phyloP scores from a whole-genome alignment of 2,888 invertebrate genomes.

The Nemapogon koenigi region DNA sequence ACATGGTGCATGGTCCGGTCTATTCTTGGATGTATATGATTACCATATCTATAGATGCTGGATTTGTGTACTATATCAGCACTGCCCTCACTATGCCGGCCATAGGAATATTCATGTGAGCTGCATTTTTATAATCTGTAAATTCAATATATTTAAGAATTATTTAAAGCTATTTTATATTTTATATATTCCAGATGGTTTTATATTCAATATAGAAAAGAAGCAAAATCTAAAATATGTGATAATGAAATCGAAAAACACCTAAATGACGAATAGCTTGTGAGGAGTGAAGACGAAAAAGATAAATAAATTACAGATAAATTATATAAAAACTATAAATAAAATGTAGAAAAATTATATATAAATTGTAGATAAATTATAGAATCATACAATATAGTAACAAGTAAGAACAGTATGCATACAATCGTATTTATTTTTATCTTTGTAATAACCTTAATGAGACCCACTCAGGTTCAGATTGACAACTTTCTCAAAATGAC shows the following conservation, averaged over 20 bases:
- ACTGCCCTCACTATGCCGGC: slow-evolving; percentile 70
- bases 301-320: too few relatives aligned
- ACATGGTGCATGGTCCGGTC: slow-evolving; percentile 73
- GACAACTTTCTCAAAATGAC: too few relatives aligned
- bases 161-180: not conserved
- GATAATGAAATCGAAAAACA: slow-evolving; percentile 4
- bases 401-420: too few relatives aligned
- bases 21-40: slow-evolving; percentile 74
- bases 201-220: slow-evolving; percentile 27
- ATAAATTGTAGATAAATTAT: too few relatives aligned
- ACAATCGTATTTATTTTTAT: too few relatives aligned
- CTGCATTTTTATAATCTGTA: slow-evolving; percentile 11
- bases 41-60: slow-evolving; percentile 68
- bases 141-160: not conserved
- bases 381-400: too few relatives aligned
- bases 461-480: too few relatives aligned
- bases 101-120: slow-evolving; percentile 68
- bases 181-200: slow-evolving; percentile 34
- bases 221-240: slow-evolving; percentile 7
- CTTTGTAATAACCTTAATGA: too few relatives aligned
- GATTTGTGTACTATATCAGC: slow-evolving; percentile 71
- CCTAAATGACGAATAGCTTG: too few relatives aligned
- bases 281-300: too few relatives aligned
- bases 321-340: too few relatives aligned
- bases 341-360: too few relatives aligned